Evolutionary conservation across 1,140 invertebrate genomes (phyloP), one percentile per base, ranked within the genome.

Genomic region (Alviniconcha marisindica): DNA sequence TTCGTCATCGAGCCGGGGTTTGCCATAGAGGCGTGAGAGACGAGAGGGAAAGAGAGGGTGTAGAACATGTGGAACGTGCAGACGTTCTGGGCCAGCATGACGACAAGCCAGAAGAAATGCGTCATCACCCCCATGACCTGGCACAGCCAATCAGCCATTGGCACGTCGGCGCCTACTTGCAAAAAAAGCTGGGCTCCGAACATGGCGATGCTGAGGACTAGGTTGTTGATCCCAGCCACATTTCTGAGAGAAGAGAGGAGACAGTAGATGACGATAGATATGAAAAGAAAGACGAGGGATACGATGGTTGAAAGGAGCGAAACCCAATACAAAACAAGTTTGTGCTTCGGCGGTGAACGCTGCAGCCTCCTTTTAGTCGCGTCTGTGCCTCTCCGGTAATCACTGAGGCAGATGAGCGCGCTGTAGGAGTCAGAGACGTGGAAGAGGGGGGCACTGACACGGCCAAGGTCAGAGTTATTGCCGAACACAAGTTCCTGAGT

Each of bases 21-120:
- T 18, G 56, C 54, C n/a, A 28, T 38, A 2, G 51, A 3, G 12
- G 33, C 77, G 54, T 63, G 54, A 1, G 77, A 79, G 7, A 28
- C 24, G 33, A 79, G 38, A 15, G 77, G 77, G 24, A 79, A 79
- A 54, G 51, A 79, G n/a, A 79, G 36, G 51, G 51, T 79, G 54
- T 60, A 79, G 18, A 79, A 79, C 77, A 79, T 60, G 51, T 79
- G 77, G 28, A 79, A 79, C 7, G 77, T 79, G 18, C 77, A 79
- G 54, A 54, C 36, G 77, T 63, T 79, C n/a, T 79, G 77, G 18
- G 77, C 51, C 0, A 60, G 38, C 24, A 56, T 21, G 12, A 74
- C 71, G 21, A 79, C 77, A 51, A 79, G 33, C 77, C 77, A 79
- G 0, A 63, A n/a, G 21, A 60, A 79, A 42, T 79, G 77, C 40